Percentiles rank a stretch among this genome's conserved stretches.
These are phyloP conservation scores for Drosophila setifemur DNA, from an alignment of 1,140 invertebrate genomes.

Conservation along the genomic window DNA sequence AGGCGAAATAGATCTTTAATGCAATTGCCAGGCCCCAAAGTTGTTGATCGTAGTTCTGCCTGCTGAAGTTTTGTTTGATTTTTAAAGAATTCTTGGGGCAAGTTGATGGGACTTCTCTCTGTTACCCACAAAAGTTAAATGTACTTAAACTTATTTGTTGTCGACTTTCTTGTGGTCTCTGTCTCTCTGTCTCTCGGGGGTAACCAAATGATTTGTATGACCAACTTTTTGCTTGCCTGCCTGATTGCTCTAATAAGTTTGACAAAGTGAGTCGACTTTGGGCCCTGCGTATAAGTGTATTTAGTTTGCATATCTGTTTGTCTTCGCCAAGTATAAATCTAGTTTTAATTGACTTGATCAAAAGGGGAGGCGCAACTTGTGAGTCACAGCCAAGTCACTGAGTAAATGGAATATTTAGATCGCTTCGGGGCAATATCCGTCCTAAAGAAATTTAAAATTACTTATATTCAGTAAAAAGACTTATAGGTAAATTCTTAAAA, in stretches of 20 bases:
- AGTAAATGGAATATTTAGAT: constrained; percentile 5
- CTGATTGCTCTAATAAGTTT: constrained; percentile 56
- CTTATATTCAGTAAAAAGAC: too few relatives aligned
- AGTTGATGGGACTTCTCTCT: constrained; percentile 19
- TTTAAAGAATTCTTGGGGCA: constrained; percentile 59
- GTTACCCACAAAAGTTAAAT: constrained; percentile 55
- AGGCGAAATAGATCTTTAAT: constrained; percentile 60
- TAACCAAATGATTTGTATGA: constrained; percentile 59
- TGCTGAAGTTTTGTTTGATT: constrained; percentile 49
- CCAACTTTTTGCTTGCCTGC: constrained; percentile 53
- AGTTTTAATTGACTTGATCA: constrained; percentile 62
- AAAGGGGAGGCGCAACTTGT: constrained; percentile 15
- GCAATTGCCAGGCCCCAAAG: constrained; percentile 48
- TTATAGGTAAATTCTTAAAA: too few relatives aligned
- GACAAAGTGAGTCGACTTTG: constrained; percentile 13
- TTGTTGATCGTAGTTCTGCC: constrained; percentile 26
- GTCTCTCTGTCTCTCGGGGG: too few relatives aligned
- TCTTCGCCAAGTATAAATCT: constrained; percentile 47
- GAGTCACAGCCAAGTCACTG: neutral
- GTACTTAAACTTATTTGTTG: constrained; percentile 66
- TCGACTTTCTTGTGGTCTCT: constrained; percentile 42
- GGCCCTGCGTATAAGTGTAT: constrained; percentile 20
- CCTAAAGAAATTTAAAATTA: too few relatives aligned
- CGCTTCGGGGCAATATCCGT: too few relatives aligned
- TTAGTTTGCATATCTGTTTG: constrained; percentile 44